phyloP scores from a whole-genome alignment of 2,888 invertebrate genomes.

The Mesochorus sp. region DNA sequence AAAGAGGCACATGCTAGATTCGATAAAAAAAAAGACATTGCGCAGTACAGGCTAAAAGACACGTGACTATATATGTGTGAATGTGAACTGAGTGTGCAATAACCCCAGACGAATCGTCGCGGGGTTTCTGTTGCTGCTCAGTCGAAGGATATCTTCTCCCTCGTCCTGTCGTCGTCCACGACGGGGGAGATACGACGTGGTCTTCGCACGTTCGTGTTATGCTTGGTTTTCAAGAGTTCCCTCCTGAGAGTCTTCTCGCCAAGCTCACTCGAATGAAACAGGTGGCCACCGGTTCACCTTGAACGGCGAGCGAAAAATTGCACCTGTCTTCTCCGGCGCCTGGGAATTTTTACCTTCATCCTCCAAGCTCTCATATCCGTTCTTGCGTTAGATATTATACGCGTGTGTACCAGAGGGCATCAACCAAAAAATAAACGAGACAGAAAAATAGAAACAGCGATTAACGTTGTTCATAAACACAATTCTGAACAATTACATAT shows the following conservation, averaged over 20 bases:
- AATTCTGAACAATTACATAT: too few species aligned
- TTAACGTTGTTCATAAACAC: not conserved
- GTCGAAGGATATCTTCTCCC: constrained; percentile 15
- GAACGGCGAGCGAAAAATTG: constrained; percentile 67
- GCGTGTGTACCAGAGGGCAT: not conserved
- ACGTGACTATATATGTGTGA: constrained; percentile 3
- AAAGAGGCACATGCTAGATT: constrained; percentile 7
- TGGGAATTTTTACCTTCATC: constrained; percentile 58
- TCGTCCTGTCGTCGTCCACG: constrained; percentile 9
- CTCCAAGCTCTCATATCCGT: not conserved
- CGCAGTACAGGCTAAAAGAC: constrained; percentile 20
- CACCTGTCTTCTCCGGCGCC: constrained; percentile 65
- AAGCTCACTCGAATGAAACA: constrained; percentile 63
- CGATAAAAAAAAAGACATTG: constrained; percentile 38
- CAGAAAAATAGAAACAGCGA: not conserved
- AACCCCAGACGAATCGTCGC: constrained; percentile 31
- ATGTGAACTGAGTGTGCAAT: constrained; percentile 34
- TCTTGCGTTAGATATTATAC: constrained; percentile 7
- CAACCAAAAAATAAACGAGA: not conserved
- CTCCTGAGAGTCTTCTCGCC: constrained; percentile 45
- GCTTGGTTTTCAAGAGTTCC: constrained; percentile 63
- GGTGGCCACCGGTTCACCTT: constrained; percentile 73
- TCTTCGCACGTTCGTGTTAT: constrained; percentile 45
- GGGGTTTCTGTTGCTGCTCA: constrained; percentile 35
- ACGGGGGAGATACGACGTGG: constrained; percentile 1